phyloP scores from a whole-genome alignment of 1,140 invertebrate species.

The Eupeodes corollae region DNA sequence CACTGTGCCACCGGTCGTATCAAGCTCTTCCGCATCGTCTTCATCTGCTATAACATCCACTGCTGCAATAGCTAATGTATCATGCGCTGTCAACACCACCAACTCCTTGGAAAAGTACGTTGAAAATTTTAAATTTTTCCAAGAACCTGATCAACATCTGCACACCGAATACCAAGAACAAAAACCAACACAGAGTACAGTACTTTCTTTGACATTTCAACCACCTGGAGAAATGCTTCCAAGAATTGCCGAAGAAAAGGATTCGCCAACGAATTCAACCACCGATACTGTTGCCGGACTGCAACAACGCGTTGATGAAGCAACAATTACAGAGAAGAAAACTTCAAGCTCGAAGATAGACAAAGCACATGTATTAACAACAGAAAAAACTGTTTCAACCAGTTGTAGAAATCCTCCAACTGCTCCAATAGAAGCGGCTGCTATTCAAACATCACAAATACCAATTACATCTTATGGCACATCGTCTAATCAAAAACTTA shows the following conservation, averaged over 20 bases:
- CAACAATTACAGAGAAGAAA: no score
- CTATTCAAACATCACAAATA: no score
- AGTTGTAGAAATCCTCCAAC: no score
- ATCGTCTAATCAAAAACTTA: no score
- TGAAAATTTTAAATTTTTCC: not conserved
- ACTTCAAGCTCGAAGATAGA: no score
- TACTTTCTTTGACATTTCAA: slow-evolving; percentile 33
- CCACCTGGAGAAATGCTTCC: slow-evolving; percentile 46
- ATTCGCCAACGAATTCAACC: slow-evolving; percentile 57
- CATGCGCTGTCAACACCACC: not conserved
- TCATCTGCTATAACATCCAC: not conserved
- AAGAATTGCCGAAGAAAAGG: slow-evolving; percentile 71
- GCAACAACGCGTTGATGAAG: no score
- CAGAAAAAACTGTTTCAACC: no score
- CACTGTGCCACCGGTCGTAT: not conserved
- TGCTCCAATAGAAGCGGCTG: no score
- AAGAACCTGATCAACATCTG: not conserved
- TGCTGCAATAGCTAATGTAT: not conserved
- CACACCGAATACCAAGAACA: slow-evolving; percentile 7
- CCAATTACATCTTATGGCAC: no score
- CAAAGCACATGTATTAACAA: no score
- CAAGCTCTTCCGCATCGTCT: not conserved
- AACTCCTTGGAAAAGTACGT: not conserved
- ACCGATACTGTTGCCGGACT: slow-evolving; percentile 15
- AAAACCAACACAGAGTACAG: slow-evolving; percentile 24